Base-by-base conservation (phyloP, 1,140 invertebrate species). In the Nymphalis io region DNA sequence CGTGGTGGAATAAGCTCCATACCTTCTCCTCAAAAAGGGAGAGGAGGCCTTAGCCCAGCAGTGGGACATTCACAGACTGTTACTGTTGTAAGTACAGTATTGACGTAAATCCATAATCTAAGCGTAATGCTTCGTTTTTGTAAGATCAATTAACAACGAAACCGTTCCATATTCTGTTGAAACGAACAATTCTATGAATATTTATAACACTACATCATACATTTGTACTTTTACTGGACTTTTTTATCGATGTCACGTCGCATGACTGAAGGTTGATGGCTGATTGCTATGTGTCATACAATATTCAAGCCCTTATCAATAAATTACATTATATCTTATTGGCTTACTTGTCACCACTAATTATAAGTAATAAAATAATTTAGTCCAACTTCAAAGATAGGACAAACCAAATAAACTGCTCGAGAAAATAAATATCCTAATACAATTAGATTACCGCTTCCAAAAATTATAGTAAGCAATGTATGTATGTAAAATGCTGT, bases 231-330 rank as follows among this genome's bases (percentile, higher is more conserved):
- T 46, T 60, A 44, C 40, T 16, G 12, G 39, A 21, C 21, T 60
- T 40, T 40, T 40, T 20, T 12, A 15, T 21, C 38, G 16, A 60
- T 42, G 39, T 20, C 58, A 60, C 58, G 40, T 60, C 39, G 58
- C 58, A 60, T 60, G 58, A 21, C 58, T 21, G 58, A 60, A 60
- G 58, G 58, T 12, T 27, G 38, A 42, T n/a, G 12, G n/a, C 4
- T 60, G 58, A 60, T 60, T 60, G 18, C 39, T 46, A 46, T 4
- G n/a, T n/a, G n/a, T 46, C n/a, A 46, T 46, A n/a, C 15, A 18
- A 46, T 46, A 16, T 46, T 46, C n/a, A n/a, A 46, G 16, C 44
- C 44, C 6, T 46, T n/a, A 8, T 16, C 6, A n/a, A 46, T n/a
- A 46, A 46, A n/a, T n/a, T 46, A 46, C 15, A 16, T 42, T 13